Conservation (phyloP, 2,888 invertebrate species). For the Taphrorychus bicolor region DNA sequence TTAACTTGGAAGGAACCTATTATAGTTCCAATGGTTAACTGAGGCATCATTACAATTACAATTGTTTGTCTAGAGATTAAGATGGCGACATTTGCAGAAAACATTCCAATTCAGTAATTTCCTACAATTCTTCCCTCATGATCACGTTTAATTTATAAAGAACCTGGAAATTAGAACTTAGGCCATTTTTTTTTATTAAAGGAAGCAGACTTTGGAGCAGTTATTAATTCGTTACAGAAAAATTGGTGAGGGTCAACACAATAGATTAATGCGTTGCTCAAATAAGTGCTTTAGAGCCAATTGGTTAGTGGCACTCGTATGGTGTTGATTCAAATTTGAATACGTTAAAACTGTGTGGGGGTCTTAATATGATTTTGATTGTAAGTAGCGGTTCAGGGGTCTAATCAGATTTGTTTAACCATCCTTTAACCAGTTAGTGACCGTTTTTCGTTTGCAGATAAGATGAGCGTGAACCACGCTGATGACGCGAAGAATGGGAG, state of each 20-base stretch:
- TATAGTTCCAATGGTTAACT: no score
- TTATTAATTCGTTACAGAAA: constrained; percentile 21
- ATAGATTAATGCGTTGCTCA: constrained; percentile 34
- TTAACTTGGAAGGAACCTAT: no score
- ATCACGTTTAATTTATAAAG: no score
- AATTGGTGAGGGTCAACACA: constrained; percentile 22
- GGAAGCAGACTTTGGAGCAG: constrained; percentile 4
- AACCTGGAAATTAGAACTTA: background rate
- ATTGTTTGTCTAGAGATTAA: no score
- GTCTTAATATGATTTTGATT: constrained; percentile 20
- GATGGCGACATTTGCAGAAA: no score
- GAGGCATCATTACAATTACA: no score
- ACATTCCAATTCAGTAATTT: no score
- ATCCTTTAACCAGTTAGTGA: background rate
- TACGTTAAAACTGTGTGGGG: constrained; percentile 17
- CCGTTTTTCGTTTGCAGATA: background rate
- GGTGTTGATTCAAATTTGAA: constrained; percentile 29
- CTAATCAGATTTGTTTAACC: background rate
- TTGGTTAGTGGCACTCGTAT: constrained; percentile 35
- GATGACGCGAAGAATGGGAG: background rate
- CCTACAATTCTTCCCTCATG: no score
- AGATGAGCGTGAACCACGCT: background rate
- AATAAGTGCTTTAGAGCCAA: constrained; percentile 32
- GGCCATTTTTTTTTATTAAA: no score
- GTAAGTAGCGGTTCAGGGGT: constrained; percentile 19